Evolutionary conservation across 2,797 vertebrate genomes (phyloP), one percentile per base, ranked within the genome.

Genomic region (Danio kyathit): DNA sequence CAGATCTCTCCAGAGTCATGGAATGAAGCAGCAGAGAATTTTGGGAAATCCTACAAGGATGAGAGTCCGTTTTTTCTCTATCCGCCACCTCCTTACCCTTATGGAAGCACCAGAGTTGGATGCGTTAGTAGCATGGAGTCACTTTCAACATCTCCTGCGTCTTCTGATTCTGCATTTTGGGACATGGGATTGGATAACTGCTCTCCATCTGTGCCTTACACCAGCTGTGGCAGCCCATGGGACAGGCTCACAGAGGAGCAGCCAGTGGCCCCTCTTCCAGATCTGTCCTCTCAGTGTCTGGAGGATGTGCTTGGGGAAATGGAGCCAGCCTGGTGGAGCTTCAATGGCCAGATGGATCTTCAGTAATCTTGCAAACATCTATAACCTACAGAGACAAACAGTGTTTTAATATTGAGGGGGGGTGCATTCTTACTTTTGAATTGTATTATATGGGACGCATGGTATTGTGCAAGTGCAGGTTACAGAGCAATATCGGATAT

Each of bases 81-180:
- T 70, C 82, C 75, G 75, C 86, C 80, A 74, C 81, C 84, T 72
- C 76, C 82, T 29, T 86, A 85, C 73, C 80, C 85, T 41, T 72
- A 73, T 57, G 70, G 74, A 59, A 83, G 70, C 65, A 38, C 14
- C 46, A 79, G 51, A 57, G 66, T 71, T 65, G 79, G 76, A 7
- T 83, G 66, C 71, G 48, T 57, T 59, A 72, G 56, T 38, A 12
- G 57, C 54, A 11, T 74, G 46, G 83, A 82, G 59, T 77, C 66
- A 2, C 49, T 80, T 43, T 64, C 84, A 56, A 67, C 21, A n/a
- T 85, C 83, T 13, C 85, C 86, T 52, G 81, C 77, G 21, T 87
- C 87, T 44, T 76, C 84, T 38, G 89, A 90, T 86, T 89, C 88
- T 48, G 88, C 84, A 19, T 87, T 84, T 77, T 88, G 88, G 86